Base-by-base conservation (phyloP, 1,140 invertebrate species). In the Brachionus manjavacas region DNA sequence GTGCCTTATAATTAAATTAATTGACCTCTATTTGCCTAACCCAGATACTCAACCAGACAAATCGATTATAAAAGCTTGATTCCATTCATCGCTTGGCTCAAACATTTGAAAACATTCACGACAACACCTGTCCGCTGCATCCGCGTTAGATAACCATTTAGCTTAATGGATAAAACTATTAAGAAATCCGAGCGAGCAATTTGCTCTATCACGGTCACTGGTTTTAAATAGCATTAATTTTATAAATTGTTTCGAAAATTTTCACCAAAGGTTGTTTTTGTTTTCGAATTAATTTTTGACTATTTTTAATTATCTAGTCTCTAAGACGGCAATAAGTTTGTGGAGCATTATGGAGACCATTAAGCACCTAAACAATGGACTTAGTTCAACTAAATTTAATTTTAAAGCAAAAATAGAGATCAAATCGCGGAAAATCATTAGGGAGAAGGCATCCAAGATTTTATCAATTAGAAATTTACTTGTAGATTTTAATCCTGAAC, bases 1-100 rank as follows among this genome's bases (percentile, higher is more conserved):
- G 52, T 60, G 52, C 52, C 52, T 60, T 60, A 60, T 60, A 60
- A 60, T 60, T 60, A 60, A 60, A 60, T 60, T 60, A 60, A 60
- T 60, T 60, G 52, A 60, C 52, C 52, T 60, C 52, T 60, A 60
- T 60, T 60, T 60, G 52, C 52, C 52, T 60, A 60, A 60, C 52
- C 52, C 52, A 60, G 20, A 60, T 23, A 60, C 20, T 20, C 52
- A 60, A 60, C 52, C 52, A 60, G 52, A 60, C 52, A 60, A 60
- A 60, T 60, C 4, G 4, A 20, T 60, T 60, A 60, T 60, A 60
- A 60, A 60, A 60, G 52, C 52, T 60, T 9, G 52, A 60, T 60
- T 60, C 52, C 52, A 25, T 60, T 60, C 52, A 60, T 60, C 16
- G 46, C 46, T 52, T n/a, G 16, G 46, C 52, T 20, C n/a, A 25